Evolutionary conservation across 2,797 vertebrate genomes (phyloP).

Genomic region (Aeoliscus strigatus): DNA sequence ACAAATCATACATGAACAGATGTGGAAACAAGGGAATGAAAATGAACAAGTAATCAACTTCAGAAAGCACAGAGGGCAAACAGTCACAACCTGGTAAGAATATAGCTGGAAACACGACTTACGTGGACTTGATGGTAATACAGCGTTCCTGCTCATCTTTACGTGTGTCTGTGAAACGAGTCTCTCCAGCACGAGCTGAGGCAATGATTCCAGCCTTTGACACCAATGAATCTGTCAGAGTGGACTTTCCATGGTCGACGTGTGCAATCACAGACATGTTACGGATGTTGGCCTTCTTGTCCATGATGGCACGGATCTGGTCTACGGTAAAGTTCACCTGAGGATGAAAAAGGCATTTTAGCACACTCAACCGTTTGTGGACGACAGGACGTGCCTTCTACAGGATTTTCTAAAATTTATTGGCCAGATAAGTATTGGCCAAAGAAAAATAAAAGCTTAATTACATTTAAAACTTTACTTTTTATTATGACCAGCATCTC

Average conservation of each 20-base stretch:
- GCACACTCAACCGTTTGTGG: no score
- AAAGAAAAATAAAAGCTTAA: no score
- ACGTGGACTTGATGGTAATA: constrained; percentile 98
- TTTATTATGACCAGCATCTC: no score
- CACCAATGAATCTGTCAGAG: constrained; percentile 89
- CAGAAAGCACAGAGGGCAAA: no score
- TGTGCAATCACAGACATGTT: constrained; percentile 98
- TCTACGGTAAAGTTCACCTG: constrained; percentile 97
- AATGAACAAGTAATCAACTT: no score
- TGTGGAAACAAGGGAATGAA: not conserved
- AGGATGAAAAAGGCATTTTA: not conserved
- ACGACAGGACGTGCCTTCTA: no score
- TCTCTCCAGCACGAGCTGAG: constrained; percentile 87
- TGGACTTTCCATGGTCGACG: constrained; percentile 94
- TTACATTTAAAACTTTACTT: no score
- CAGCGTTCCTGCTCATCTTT: constrained; percentile 97
- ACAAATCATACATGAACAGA: no score
- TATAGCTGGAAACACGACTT: constrained; percentile 39
- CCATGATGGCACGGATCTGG: constrained; percentile 96
- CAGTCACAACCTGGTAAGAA: not conserved
- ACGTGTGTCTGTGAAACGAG: constrained; percentile 90
- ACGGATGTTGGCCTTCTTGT: constrained; percentile 95
- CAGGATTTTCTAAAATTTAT: no score
- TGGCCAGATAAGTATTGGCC: no score
- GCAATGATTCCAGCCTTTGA: constrained; percentile 95